phyloP scores from a whole-genome alignment of 2,797 vertebrate species.

The Malurus splendens region DNA sequence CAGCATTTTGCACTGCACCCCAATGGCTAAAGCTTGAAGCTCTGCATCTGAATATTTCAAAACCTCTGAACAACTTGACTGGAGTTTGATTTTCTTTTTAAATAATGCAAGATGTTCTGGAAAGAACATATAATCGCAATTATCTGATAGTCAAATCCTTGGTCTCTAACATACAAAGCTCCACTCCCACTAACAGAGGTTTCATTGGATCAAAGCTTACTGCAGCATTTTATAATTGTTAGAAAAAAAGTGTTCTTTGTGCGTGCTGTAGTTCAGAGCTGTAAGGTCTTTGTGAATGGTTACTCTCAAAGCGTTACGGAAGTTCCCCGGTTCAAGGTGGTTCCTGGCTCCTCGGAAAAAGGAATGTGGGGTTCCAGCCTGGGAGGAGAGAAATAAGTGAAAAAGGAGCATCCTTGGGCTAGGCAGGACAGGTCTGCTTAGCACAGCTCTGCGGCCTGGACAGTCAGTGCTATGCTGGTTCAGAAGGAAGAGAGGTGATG shows the following conservation, averaged over 20 bases:
- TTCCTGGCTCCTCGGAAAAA: constrained; percentile 53
- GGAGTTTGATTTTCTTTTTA: constrained; percentile 46
- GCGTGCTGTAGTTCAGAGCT: constrained; percentile 55
- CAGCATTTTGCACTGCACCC: neutral
- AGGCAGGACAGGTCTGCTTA: constrained; percentile 20
- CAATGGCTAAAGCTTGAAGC: neutral
- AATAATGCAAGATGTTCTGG: constrained; percentile 22
- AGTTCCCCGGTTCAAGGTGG: constrained; percentile 50
- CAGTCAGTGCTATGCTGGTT: neutral
- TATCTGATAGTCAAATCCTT: neutral
- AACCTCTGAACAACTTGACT: constrained; percentile 27
- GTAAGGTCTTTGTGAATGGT: constrained; percentile 57
- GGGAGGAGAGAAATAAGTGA: constrained; percentile 59
- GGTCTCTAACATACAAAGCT: neutral
- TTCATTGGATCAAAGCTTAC: constrained; percentile 14
- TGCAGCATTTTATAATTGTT: constrained; percentile 48
- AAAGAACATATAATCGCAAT: neutral
- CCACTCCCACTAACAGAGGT: neutral
- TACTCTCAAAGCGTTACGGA: constrained; percentile 57
- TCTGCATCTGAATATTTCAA: constrained; percentile 21
- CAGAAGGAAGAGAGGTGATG: constrained; percentile 14
- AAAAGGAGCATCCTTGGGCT: constrained; percentile 13
- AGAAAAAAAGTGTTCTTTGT: constrained; percentile 54
- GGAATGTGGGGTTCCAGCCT: constrained; percentile 44
- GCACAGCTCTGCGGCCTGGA: neutral